Conservation (phyloP, 2,797 vertebrate species). For the Lepilemur ruficaudatus region DNA sequence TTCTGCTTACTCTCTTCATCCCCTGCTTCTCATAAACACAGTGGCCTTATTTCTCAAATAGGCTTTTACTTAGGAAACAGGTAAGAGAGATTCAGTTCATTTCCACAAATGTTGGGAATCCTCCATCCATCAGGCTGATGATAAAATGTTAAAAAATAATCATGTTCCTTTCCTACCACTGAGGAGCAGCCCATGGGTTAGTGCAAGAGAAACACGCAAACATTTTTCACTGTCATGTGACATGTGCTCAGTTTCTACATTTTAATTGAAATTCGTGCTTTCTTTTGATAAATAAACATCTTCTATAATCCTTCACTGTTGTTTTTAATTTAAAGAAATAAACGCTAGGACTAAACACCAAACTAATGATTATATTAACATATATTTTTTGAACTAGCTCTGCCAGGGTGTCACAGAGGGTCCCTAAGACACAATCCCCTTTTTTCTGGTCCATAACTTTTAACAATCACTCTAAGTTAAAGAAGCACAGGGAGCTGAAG, state of each 20-base stretch:
- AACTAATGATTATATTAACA: slow-evolving; percentile 21
- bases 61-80: slow-evolving; percentile 63
- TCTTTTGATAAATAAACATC: neutral
- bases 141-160: slow-evolving; percentile 48
- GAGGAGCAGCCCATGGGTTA: neutral
- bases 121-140: slow-evolving; percentile 15
- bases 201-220: neutral
- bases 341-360: neutral
- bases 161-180: neutral
- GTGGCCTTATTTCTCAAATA: slow-evolving; percentile 63
- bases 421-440: neutral
- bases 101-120: slow-evolving; percentile 34
- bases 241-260: neutral
- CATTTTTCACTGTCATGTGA: neutral
- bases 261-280: neutral
- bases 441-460: rapidly evolving
- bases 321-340: slow-evolving; percentile 26
- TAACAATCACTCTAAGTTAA: neutral
- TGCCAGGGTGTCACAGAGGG: neutral
- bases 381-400: neutral
- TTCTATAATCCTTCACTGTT: neutral
- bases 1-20: slow-evolving; percentile 63
- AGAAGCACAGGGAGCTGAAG: neutral
- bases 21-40: slow-evolving; percentile 57
- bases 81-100: slow-evolving; percentile 62